Percentiles rank a stretch among this genome's conserved stretches.
These are phyloP conservation scores for Litocranius walleri DNA, from an alignment of 2,113 vertebrate genomes.

Conservation along the genomic window DNA sequence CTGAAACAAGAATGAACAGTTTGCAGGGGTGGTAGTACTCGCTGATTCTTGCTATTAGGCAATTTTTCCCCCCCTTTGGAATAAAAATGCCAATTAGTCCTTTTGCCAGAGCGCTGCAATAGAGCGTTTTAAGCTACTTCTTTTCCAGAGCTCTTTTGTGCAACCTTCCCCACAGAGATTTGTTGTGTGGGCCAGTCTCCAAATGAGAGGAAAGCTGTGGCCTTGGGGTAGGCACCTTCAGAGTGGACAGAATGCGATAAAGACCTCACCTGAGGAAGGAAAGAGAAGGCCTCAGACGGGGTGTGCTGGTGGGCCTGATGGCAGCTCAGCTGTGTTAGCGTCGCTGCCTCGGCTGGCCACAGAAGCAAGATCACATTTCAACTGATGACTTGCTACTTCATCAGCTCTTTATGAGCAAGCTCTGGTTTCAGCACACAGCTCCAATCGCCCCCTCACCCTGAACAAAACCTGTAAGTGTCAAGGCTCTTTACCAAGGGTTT, in stretches of 20 bases:
- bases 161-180: conserved; percentile 45
- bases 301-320: background rate
- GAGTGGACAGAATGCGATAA: background rate
- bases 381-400: background rate
- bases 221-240: background rate
- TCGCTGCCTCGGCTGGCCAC: background rate
- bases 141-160: conserved; percentile 58
- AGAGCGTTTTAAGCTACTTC: conserved; percentile 46
- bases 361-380: conserved; percentile 7
- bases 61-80: conserved; percentile 50
- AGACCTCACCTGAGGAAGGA: conserved; percentile 43
- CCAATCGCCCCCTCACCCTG: background rate
- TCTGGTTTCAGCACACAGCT: background rate
- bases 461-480: background rate
- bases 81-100: conserved; percentile 73
- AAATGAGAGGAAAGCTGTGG: background rate
- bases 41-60: conserved; percentile 59
- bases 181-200: background rate
- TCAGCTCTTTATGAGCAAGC: background rate
- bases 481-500: background rate
- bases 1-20: conserved; percentile 53
- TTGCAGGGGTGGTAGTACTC: conserved; percentile 44
- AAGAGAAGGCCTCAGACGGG: conserved; percentile 22
- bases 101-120: conserved; percentile 37
- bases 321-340: background rate